A percentile compares a stretch with the other conserved stretches of the same genome.
Conservation (phyloP, 2,888 invertebrate genomes). For the Andrena haemorrhoa region DNA sequence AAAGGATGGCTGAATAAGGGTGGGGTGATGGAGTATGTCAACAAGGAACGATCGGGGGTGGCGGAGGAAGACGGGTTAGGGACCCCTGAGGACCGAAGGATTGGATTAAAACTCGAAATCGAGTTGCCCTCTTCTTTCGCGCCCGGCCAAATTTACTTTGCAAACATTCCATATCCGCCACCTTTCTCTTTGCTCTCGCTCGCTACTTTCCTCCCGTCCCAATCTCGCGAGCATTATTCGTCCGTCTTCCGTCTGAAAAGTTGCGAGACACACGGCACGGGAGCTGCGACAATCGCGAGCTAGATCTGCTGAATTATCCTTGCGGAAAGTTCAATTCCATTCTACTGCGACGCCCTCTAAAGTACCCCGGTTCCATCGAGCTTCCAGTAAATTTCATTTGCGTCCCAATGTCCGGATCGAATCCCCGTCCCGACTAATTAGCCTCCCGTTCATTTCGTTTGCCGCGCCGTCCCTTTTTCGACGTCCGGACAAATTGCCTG, state of each 20-base stretch:
- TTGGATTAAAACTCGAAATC: slow-evolving; percentile 82
- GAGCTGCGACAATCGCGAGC: neutral
- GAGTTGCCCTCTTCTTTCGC: slow-evolving; percentile 74
- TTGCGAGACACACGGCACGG: no score
- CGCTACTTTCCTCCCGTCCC: neutral
- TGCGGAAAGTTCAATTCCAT: slow-evolving; percentile 20
- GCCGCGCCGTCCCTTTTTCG: neutral
- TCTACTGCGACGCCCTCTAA: neutral
- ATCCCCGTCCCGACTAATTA: slow-evolving; percentile 40
- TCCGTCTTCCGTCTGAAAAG: slow-evolving; percentile 8
- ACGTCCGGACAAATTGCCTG: neutral
- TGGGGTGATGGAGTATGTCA: slow-evolving; percentile 39
- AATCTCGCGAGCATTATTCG: neutral
- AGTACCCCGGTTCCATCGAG: slow-evolving; percentile 4
- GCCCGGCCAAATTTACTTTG: slow-evolving; percentile 79
- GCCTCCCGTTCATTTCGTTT: slow-evolving; percentile 38
- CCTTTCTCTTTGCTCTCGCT: slow-evolving; percentile 3
- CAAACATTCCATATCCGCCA: slow-evolving; percentile 77
- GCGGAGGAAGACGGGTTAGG: slow-evolving; percentile 1
- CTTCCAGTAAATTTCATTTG: slow-evolving; percentile 46
- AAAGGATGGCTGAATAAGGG: slow-evolving; percentile 28
- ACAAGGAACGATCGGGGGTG: slow-evolving; percentile 32
- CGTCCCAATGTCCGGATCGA: slow-evolving; percentile 31
- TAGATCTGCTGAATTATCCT: slow-evolving; percentile 20
- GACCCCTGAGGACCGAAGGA: slow-evolving; percentile 65